Base-by-base conservation (phyloP, 2,797 vertebrate genomes). In the Calcarius lapponicus region DNA sequence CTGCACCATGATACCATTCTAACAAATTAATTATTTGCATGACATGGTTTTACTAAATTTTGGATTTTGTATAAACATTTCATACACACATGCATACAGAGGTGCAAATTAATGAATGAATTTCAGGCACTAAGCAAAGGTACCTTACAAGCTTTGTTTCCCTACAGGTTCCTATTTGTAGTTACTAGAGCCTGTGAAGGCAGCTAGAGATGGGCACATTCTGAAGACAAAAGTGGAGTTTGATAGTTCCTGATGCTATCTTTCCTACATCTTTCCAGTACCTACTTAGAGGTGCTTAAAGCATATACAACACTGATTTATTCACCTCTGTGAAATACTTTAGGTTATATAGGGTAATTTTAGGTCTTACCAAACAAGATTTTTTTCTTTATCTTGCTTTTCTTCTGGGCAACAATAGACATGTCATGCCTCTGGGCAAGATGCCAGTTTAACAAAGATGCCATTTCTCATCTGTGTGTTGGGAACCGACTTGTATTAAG, bases 311-410 rank as follows among this genome's bases (percentile, higher is more conserved):
- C 38, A 60, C 17, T 13, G 3, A 65, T 81, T 54, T 88, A 81
- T 79, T 70, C 50, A 90, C 34, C 56, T 80, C 51, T n/a, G 50
- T 75, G 56, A 92, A 90, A 86, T 25, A 88, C 28, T 40, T 54
- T n/a, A 84, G 47, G 28, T 81, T 61, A 92, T 14, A 40, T 0
- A 40, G 62, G 12, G 36, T 62, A 81, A 88, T 69, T 79, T 69
- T 43, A 86, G 54, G 16, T 51, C 73, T 93, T 88, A 65, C 6
- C 65, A 83, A 83, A 76, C 18, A 64, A 58, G 24, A 73, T 34
- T 38, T 80, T 84, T 80, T 89, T n/a, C 50, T 90, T 89, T 65
- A 86, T 80, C 76, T 92, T 75, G 26, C 53, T 76, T 91, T 88
- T 17, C 43, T 58, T 72, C 53, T 36, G 45, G 26, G 29, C 40